phyloP scores from a whole-genome alignment of 2,797 vertebrate genomes.

The Pseudomugil gertrudae region DNA sequence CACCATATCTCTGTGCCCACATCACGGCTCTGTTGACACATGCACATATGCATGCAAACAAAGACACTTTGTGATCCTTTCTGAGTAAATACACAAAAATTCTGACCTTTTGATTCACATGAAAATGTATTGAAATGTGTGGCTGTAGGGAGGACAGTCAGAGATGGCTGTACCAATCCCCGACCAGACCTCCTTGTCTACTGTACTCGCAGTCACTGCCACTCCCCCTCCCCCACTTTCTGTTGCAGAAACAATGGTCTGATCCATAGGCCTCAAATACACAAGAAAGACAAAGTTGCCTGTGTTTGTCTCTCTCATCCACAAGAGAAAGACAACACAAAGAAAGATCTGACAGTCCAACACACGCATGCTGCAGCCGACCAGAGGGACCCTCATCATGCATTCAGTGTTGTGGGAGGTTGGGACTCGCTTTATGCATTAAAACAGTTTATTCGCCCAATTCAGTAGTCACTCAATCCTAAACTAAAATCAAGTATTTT shows the following conservation, averaged over 20 bases:
- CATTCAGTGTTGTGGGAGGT: conserved; percentile 48
- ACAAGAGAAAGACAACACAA: conserved; percentile 70
- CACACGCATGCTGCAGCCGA: conserved; percentile 33
- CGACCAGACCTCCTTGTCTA: conserved; percentile 63
- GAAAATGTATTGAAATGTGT: conserved; percentile 28
- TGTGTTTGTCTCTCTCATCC: conserved; percentile 59
- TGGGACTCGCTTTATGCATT: conserved; percentile 40
- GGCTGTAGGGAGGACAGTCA: conserved; percentile 55
- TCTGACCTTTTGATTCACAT: conserved; percentile 16
- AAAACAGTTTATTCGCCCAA: conserved; percentile 34
- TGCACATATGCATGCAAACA: background rate
- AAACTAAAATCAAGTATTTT: background rate
- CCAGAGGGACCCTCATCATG: conserved; percentile 35
- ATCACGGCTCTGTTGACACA: conserved; percentile 41
- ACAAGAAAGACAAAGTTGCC: conserved; percentile 74
- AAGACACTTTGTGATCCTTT: background rate
- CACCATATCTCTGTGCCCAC: conserved; percentile 63
- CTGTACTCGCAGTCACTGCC: conserved; percentile 59
- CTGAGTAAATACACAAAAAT: conserved; percentile 7
- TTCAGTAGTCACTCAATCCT: conserved; percentile 24
- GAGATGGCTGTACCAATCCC: conserved; percentile 66
- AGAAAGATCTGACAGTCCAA: conserved; percentile 62
- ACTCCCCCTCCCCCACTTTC: conserved; percentile 44
- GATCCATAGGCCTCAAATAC: conserved; percentile 71
- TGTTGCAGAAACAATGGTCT: conserved; percentile 73